A percentile compares a stretch with the other conserved stretches of the same genome.
These are phyloP conservation scores for Tribolium castaneum DNA, from an alignment of 1,140 invertebrate genomes.

Conservation along the genomic window DNA sequence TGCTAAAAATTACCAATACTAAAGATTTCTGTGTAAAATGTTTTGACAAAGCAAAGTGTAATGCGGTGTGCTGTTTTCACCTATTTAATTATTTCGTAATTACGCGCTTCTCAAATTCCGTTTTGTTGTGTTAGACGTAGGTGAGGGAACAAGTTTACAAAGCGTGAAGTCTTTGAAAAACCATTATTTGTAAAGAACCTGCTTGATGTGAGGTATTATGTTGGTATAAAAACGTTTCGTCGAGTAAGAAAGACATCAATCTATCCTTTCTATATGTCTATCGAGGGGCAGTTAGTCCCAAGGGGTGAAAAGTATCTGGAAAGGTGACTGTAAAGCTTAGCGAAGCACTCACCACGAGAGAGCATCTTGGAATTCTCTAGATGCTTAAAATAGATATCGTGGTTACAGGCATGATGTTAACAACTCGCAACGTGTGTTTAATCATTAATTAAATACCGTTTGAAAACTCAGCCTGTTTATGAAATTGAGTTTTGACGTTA, in stretches of 20 bases:
- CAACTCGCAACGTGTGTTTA: background rate
- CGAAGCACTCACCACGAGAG: constrained; percentile 26
- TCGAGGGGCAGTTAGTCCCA: constrained; percentile 27
- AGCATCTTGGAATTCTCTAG: constrained; percentile 18
- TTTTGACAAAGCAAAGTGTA: too few species aligned
- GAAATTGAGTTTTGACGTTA: background rate
- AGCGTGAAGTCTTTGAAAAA: constrained; percentile 9
- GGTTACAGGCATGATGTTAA: background rate
- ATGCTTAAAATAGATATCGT: constrained; percentile 27
- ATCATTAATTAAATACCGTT: constrained; percentile 11
- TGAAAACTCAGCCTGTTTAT: background rate
- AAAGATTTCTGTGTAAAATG: too few species aligned
- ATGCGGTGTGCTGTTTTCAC: too few species aligned
- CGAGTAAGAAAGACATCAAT: constrained; percentile 32
- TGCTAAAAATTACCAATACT: too few species aligned
- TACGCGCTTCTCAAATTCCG: background rate
- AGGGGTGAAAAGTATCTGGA: constrained; percentile 21
- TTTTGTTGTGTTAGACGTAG: background rate
- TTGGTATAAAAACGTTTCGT: constrained; percentile 29
- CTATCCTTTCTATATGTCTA: constrained; percentile 35
- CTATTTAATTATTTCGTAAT: too few species aligned
- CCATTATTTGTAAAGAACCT: constrained; percentile 19
- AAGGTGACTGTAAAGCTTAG: constrained; percentile 31
- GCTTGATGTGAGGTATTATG: constrained; percentile 27
- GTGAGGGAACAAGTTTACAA: background rate